These are phyloP conservation scores for Psylliodes chrysocephalus DNA, from an alignment of 2,888 invertebrate species.

Conservation along the genomic window DNA sequence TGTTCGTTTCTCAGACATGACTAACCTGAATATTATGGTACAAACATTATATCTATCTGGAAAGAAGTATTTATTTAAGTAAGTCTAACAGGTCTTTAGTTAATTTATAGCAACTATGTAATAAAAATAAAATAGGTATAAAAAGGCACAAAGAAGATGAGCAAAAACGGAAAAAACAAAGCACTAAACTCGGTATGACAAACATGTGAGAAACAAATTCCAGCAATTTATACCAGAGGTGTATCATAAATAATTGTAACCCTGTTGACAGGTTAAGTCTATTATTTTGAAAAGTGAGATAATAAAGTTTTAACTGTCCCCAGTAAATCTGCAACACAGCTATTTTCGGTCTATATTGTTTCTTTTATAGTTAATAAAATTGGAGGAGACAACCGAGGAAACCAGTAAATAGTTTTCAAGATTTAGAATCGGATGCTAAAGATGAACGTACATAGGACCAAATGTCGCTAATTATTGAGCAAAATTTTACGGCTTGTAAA, in stretches of 20 bases:
- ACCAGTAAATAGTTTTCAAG: conserved; percentile 19
- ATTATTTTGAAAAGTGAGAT: conserved; percentile 35
- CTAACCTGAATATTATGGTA: no score
- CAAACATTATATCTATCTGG: no score
- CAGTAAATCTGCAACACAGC: conserved; percentile 34
- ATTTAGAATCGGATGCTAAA: conserved; percentile 13
- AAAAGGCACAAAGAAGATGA: no score
- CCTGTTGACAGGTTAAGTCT: conserved; percentile 26
- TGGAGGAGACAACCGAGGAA: conserved; percentile 14
- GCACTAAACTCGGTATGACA: background rate
- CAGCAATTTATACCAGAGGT: conserved; percentile 21
- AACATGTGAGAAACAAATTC: conserved; percentile 14
- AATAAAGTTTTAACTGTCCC: conserved; percentile 35
- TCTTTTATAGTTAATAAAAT: conserved; percentile 35
- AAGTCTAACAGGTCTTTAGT: no score
- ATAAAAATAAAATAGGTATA: no score
- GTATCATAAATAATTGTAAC: conserved; percentile 26
- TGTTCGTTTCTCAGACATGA: no score
- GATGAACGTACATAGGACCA: background rate
- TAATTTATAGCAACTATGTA: no score
- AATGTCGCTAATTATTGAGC: no score
- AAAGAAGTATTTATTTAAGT: no score
- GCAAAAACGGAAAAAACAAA: no score
- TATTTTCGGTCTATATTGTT: conserved; percentile 35
- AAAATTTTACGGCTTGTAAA: no score